Evolutionary conservation across 2,888 invertebrate genomes (phyloP).

Genomic region (Druceiella hillmani): DNA sequence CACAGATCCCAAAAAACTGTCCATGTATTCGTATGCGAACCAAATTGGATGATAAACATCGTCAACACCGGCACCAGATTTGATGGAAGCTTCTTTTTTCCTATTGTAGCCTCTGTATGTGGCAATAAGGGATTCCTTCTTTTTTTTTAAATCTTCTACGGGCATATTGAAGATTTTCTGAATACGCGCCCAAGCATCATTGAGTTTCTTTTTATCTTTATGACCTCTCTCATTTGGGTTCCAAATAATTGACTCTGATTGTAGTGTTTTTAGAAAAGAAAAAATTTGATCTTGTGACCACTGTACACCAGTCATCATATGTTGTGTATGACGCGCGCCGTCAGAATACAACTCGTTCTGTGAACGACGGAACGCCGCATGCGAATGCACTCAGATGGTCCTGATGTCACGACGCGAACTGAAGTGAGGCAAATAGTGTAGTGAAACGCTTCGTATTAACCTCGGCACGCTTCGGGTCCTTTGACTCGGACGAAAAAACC

Average conservation of each 20-base stretch:
- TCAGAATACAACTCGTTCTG: too few relatives aligned
- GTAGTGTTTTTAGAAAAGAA: background rate
- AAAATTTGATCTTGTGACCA: too few relatives aligned
- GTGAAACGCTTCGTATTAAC: too few relatives aligned
- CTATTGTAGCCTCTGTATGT: background rate
- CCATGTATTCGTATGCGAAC: conserved; percentile 4
- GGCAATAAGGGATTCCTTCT: conserved; percentile 6
- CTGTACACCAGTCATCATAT: too few relatives aligned
- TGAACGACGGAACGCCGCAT: too few relatives aligned
- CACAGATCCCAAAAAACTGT: background rate
- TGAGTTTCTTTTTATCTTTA: background rate
- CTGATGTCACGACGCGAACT: too few relatives aligned
- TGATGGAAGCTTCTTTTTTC: background rate
- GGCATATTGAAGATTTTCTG: background rate
- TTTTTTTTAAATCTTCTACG: background rate
- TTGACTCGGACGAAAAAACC: too few relatives aligned
- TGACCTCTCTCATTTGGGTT: conserved; percentile 1
- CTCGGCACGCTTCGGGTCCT: too few relatives aligned
- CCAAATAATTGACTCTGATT: conserved; percentile 1
- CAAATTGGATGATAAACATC: background rate
- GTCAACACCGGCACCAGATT: background rate
- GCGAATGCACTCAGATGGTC: too few relatives aligned
- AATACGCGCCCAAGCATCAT: conserved; percentile 1
- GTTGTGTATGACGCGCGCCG: too few relatives aligned
- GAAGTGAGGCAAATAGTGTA: too few relatives aligned